Conservation (phyloP, 1,140 invertebrate species). For the Helicoverpa armigera region DNA sequence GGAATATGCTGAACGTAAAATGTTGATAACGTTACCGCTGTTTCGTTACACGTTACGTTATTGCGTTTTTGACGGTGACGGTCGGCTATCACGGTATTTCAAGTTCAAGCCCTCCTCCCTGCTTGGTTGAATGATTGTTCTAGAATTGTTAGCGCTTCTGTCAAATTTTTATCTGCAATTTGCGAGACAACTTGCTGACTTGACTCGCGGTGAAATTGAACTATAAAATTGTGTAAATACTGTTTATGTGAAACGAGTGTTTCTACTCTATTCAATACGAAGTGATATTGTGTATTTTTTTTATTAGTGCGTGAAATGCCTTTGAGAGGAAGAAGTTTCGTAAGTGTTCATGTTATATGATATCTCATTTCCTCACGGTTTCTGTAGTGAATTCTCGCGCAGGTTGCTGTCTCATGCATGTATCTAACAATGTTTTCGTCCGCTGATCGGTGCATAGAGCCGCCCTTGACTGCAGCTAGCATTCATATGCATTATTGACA, state of each 20-base stretch:
- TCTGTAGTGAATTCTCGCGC: slow-evolving; percentile 46
- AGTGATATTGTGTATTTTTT: slow-evolving; percentile 43
- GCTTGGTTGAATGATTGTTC: slow-evolving; percentile 65
- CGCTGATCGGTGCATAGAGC: slow-evolving; percentile 47
- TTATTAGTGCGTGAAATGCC: slow-evolving; percentile 75
- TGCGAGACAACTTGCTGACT: slow-evolving; percentile 30
- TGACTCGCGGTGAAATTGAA: slow-evolving; percentile 21
- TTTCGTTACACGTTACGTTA: too few species aligned
- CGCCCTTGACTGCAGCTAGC: slow-evolving; percentile 53
- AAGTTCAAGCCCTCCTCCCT: too few species aligned
- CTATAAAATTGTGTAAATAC: slow-evolving; percentile 38
- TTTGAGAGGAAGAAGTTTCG: slow-evolving; percentile 79
- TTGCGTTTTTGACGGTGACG: too few species aligned
- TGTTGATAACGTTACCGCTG: too few species aligned
- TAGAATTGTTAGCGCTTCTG: slow-evolving; percentile 64
- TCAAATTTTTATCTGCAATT: slow-evolving; percentile 60
- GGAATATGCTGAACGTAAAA: too few species aligned
- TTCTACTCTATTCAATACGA: slow-evolving; percentile 17
- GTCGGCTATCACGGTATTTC: too few species aligned
- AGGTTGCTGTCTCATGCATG: slow-evolving; percentile 63
- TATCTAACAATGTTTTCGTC: slow-evolving; percentile 54
- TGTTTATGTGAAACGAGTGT: slow-evolving; percentile 57
- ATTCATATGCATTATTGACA: slow-evolving; percentile 45
- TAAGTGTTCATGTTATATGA: slow-evolving; percentile 69
- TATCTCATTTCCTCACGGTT: slow-evolving; percentile 60